Evolutionary conservation across 2,113 vertebrate genomes (phyloP).

Genomic region (Procapra przewalskii): DNA sequence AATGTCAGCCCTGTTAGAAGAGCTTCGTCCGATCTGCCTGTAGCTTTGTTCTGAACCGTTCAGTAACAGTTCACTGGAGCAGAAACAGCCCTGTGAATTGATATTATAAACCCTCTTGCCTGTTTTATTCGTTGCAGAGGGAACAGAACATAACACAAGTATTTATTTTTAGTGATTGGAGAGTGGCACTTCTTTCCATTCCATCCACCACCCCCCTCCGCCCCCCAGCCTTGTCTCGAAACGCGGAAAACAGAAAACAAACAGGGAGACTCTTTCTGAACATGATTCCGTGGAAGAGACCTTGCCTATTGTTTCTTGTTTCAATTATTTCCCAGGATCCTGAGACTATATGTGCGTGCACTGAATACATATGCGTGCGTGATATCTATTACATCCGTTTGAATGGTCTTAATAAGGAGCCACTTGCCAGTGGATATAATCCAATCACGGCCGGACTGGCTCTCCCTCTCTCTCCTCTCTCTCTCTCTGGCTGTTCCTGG

Average conservation of each 20-base stretch:
- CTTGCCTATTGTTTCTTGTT: conserved; percentile 61
- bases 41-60: conserved; percentile 86
- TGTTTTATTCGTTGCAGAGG: conserved; percentile 81
- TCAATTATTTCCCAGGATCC: conserved; percentile 66
- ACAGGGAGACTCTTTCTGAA: not conserved
- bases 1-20: conserved; percentile 84
- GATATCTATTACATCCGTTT: conserved; percentile 35
- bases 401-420: conserved; percentile 64
- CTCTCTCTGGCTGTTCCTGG: conserved; percentile 46
- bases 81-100: conserved; percentile 83
- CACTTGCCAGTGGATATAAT: conserved; percentile 54
- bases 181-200: conserved; percentile 25
- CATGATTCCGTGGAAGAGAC: conserved; percentile 57
- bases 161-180: conserved; percentile 80
- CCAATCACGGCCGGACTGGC: not conserved
- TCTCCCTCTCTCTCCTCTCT: conserved; percentile 29
- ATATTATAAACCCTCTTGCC: conserved; percentile 83
- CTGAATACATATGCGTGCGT: conserved; percentile 50
- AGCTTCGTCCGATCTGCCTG: conserved; percentile 84
- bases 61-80: conserved; percentile 86
- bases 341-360: not conserved
- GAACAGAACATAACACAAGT: conserved; percentile 78
- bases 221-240: not conserved
- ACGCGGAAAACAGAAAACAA: conserved; percentile 43
- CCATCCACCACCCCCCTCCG: not conserved